Conservation (phyloP, 1,140 invertebrate genomes). For the Achroia grisella region DNA sequence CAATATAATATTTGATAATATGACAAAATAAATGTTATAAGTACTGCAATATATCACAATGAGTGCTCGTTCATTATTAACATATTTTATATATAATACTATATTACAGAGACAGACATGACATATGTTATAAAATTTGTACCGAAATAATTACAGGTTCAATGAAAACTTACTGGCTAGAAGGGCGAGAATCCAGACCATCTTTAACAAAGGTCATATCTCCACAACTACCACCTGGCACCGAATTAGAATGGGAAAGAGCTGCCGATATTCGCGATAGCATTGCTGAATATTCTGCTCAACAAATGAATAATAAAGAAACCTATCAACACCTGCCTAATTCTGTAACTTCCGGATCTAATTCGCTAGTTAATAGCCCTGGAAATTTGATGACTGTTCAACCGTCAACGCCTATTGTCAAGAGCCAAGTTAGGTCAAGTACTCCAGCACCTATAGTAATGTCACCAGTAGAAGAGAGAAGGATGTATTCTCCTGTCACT, state of each 20-base stretch:
- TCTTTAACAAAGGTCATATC: conserved; percentile 60
- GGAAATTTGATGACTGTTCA: conserved; percentile 31
- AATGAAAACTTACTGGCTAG: conserved; percentile 96
- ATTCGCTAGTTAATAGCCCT: conserved; percentile 27
- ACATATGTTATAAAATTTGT: not conserved
- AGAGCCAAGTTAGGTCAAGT: conserved; percentile 24
- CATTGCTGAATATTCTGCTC: conserved; percentile 50
- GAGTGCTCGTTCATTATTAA: no score
- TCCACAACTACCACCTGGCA: conserved; percentile 47
- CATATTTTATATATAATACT: no score
- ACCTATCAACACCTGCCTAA: conserved; percentile 33
- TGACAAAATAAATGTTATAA: no score
- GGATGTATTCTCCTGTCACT: conserved; percentile 88
- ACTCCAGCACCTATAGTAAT: conserved; percentile 43
- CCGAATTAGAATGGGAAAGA: conserved; percentile 57
- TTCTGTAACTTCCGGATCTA: conserved; percentile 28
- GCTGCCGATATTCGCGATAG: conserved; percentile 59
- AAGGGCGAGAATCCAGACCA: conserved; percentile 77
- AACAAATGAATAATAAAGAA: conserved; percentile 58
- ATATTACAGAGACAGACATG: no score
- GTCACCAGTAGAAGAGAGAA: conserved; percentile 73
- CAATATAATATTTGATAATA: no score
- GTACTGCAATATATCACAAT: no score
- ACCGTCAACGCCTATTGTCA: conserved; percentile 20
- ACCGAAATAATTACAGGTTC: conserved; percentile 74